Conservation (phyloP, 2,797 vertebrate genomes). For the Anguilla megastoma region DNA sequence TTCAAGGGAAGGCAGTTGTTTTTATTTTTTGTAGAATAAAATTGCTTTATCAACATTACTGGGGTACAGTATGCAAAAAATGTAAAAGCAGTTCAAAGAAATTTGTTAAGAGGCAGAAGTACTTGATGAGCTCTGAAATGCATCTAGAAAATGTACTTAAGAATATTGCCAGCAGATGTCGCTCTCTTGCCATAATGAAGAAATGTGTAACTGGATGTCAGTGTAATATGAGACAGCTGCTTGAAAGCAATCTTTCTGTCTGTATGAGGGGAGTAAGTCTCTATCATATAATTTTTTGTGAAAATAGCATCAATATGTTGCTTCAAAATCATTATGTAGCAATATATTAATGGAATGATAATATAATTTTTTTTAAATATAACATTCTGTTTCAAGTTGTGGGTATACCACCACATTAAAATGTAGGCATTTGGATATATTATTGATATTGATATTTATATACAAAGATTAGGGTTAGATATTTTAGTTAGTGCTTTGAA, state of each 20-base stretch:
- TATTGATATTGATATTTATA: not conserved
- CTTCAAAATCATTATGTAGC: not conserved
- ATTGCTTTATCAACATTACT: not conserved
- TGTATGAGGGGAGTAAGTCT: not conserved
- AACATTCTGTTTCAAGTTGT: constrained; percentile 1
- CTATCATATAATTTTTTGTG: not conserved
- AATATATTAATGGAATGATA: not conserved
- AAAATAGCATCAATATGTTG: constrained; percentile 8
- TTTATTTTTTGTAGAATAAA: not conserved
- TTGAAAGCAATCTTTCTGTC: not conserved
- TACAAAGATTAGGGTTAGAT: not conserved
- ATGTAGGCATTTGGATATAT: not conserved
- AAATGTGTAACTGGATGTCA: constrained; percentile 24
- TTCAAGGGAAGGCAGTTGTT: not conserved
- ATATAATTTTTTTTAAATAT: not conserved
- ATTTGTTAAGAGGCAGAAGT: too few relatives aligned
- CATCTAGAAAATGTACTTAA: not conserved
- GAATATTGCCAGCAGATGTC: constrained; percentile 67
- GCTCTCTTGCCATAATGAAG: constrained; percentile 54
- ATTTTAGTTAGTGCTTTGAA: not conserved
- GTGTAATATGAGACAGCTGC: constrained; percentile 5
- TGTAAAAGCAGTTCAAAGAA: not conserved
- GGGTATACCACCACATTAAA: too few relatives aligned
- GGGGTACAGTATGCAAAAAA: not conserved
- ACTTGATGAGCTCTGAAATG: not conserved